Conservation (phyloP, 1,140 invertebrate species). For the Propsilocerus akamusi region DNA sequence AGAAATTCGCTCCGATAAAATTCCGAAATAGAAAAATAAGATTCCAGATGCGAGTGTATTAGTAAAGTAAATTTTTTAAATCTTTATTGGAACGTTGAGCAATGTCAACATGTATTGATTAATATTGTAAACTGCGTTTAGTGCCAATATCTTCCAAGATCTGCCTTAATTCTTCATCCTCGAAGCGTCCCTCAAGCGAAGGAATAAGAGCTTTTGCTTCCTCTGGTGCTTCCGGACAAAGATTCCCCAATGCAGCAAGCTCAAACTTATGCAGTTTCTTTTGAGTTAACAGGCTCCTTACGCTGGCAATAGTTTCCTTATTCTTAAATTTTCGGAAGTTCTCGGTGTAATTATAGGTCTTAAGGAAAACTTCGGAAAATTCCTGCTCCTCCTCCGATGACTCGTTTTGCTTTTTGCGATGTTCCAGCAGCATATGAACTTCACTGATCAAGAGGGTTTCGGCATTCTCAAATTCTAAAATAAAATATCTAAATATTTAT, state of each 20-base stretch:
- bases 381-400: constrained; percentile 96
- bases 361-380: constrained; percentile 96
- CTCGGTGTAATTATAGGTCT: constrained; percentile 90
- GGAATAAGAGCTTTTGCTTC: constrained; percentile 95
- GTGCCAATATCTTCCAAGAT: constrained; percentile 96
- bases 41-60: too few relatives aligned
- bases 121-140: constrained; percentile 93
- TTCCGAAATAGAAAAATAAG: too few relatives aligned
- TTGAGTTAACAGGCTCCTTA: constrained; percentile 80
- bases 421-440: constrained; percentile 93
- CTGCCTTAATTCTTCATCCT: constrained; percentile 87
- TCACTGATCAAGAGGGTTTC: constrained; percentile 96
- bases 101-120: too few relatives aligned
- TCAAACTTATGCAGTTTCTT: constrained; percentile 99
- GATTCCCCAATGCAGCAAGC: constrained; percentile 87
- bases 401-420: constrained; percentile 94
- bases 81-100: too few relatives aligned
- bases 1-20: too few relatives aligned
- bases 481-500: not conserved
- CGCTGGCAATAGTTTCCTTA: constrained; percentile 90
- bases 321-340: constrained; percentile 96
- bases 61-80: too few relatives aligned
- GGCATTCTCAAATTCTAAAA: constrained; percentile 93
- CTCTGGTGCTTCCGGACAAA: constrained; percentile 94
- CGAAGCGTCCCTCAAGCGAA: constrained; percentile 85